Evolutionary conservation across 2,113 vertebrate species (phyloP).

Genomic region (Phaetusa simplex): DNA sequence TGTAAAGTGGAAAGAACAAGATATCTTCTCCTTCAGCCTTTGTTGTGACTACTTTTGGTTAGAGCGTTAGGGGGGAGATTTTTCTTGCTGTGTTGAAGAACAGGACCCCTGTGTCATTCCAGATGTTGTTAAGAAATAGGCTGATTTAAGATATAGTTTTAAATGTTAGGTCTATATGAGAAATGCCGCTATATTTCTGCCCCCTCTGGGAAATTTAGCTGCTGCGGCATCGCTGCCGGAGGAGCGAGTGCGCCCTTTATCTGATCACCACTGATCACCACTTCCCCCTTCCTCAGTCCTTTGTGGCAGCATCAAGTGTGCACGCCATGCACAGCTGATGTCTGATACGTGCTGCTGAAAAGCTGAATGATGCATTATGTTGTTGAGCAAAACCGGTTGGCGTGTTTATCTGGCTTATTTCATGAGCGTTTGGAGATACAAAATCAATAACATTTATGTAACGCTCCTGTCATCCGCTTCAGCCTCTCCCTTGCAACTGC

Average conservation of each 20-base stretch:
- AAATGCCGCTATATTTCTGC: neutral
- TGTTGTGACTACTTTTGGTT: neutral
- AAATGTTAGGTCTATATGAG: neutral
- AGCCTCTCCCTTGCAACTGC: neutral
- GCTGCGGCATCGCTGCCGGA: accelerated
- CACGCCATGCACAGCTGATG: neutral
- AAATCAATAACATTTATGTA: slow-evolving; percentile 13
- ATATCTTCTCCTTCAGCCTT: neutral
- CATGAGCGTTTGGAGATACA: neutral
- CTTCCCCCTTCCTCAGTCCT: neutral
- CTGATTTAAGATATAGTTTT: neutral
- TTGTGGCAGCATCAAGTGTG: neutral
- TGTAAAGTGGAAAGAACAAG: neutral
- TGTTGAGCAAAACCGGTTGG: neutral
- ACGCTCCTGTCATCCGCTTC: neutral
- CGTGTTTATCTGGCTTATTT: slow-evolving; percentile 12
- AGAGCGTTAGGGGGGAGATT: neutral
- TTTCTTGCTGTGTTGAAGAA: neutral
- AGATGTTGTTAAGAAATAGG: neutral
- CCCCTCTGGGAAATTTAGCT: neutral
- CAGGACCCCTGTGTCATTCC: neutral
- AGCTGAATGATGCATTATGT: neutral
- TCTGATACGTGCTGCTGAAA: neutral
- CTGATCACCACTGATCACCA: neutral
- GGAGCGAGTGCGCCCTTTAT: neutral